Conservation (phyloP, 2,113 vertebrate genomes). For the Myotis brandtii region DNA sequence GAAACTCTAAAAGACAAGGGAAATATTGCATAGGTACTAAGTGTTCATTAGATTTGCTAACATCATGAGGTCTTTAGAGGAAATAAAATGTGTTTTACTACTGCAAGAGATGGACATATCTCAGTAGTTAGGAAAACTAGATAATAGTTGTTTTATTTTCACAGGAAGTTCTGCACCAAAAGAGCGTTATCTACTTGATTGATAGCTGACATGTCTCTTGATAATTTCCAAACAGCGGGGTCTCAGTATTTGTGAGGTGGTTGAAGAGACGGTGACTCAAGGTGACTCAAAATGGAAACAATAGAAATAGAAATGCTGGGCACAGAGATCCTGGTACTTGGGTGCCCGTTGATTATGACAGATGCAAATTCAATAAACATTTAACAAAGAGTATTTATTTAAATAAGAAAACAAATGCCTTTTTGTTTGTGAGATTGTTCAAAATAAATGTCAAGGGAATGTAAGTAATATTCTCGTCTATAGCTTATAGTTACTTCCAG, state of each 20-base stretch:
- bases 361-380: not conserved
- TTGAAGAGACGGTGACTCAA: not conserved
- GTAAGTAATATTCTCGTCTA: not conserved
- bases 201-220: not conserved
- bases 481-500: conserved; percentile 35
- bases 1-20: not conserved
- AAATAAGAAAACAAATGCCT: not conserved
- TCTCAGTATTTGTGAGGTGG: not conserved
- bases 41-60: not conserved
- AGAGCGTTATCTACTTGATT: not conserved
- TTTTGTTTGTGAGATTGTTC: not conserved
- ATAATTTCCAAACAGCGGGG: not conserved
- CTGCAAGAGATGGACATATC: not conserved
- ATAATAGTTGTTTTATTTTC: not conserved
- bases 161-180: not conserved
- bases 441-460: not conserved
- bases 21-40: not conserved
- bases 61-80: not conserved
- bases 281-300: not conserved
- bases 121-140: not conserved
- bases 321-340: not conserved
- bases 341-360: not conserved
- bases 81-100: not conserved
- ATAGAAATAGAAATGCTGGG: not conserved
- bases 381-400: not conserved